Evolutionary conservation across 2,797 vertebrate species (phyloP).

Genomic region (Delichon dasypus): DNA sequence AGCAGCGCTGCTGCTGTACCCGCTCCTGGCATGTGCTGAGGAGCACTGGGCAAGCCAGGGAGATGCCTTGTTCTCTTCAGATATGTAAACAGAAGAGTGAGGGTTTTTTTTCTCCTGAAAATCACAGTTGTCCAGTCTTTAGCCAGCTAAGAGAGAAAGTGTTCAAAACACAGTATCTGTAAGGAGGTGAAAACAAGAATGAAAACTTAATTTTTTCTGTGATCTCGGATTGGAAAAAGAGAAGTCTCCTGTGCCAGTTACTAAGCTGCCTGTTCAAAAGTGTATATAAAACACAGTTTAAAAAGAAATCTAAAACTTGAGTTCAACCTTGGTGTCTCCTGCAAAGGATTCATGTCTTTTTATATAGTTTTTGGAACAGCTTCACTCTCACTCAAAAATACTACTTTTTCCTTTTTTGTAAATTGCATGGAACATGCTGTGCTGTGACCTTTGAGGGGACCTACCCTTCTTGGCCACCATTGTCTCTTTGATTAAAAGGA

Average conservation of each 20-base stretch:
- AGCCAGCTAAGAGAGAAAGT: neutral
- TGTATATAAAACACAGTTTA: neutral
- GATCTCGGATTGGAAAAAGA: neutral
- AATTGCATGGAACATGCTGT: neutral
- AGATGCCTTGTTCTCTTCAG: neutral
- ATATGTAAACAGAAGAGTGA: rapidly evolving
- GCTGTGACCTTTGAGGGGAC: neutral
- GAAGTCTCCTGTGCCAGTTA: neutral
- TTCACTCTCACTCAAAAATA: neutral
- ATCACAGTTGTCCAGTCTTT: neutral
- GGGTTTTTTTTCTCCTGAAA: neutral
- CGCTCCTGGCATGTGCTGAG: rapidly evolving
- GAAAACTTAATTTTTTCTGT: rapidly evolving
- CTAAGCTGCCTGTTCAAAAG: neutral
- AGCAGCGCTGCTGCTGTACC: rapidly evolving
- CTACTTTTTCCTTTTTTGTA: too few species aligned
- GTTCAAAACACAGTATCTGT: neutral
- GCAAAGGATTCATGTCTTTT: neutral
- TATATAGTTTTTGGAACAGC: neutral
- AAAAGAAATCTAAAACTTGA: neutral
- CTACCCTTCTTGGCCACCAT: neutral
- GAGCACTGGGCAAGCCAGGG: neutral
- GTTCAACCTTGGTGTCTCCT: neutral
- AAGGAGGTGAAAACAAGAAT: neutral
- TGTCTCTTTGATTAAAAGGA: neutral